A percentile compares a stretch with the other conserved stretches of the same genome.
These are phyloP conservation scores for Urocolius indicus DNA, from an alignment of 2,113 vertebrate genomes.

Conservation along the genomic window DNA sequence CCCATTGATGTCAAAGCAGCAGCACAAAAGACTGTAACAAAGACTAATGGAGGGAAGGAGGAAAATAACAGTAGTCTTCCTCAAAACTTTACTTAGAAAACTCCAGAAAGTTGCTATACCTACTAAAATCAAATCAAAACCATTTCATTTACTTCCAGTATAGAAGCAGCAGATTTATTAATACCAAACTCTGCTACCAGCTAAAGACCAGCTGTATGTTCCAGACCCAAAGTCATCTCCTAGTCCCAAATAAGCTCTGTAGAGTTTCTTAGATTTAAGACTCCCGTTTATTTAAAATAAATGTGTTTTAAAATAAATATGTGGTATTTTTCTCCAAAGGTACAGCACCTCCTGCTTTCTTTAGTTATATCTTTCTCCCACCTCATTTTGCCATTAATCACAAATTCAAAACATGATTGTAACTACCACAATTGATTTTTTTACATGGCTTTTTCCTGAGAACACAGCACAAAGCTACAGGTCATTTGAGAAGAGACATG, in stretches of 20 bases:
- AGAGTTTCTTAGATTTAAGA: neutral
- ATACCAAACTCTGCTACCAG: neutral
- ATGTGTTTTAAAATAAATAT: no score
- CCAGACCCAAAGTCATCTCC: neutral
- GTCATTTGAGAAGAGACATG: neutral
- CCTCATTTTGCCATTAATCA: neutral
- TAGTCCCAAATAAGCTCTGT: neutral
- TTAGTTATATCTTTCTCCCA: neutral
- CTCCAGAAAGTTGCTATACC: neutral
- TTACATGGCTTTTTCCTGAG: neutral
- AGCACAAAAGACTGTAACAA: neutral
- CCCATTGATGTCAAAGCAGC: neutral
- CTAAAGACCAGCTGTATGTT: neutral
- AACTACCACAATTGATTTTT: neutral
- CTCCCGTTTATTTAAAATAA: neutral
- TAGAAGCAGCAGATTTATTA: neutral
- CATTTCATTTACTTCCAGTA: neutral
- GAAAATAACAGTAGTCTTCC: neutral
- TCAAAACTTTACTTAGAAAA: neutral
- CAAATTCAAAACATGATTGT: neutral
- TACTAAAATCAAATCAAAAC: neutral
- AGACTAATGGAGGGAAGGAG: neutral
- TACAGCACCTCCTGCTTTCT: neutral
- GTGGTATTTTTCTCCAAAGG: neutral
- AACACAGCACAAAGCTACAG: neutral